phyloP scores from a whole-genome alignment of 1,140 invertebrate genomes.

The Mesaphorura yosii region DNA sequence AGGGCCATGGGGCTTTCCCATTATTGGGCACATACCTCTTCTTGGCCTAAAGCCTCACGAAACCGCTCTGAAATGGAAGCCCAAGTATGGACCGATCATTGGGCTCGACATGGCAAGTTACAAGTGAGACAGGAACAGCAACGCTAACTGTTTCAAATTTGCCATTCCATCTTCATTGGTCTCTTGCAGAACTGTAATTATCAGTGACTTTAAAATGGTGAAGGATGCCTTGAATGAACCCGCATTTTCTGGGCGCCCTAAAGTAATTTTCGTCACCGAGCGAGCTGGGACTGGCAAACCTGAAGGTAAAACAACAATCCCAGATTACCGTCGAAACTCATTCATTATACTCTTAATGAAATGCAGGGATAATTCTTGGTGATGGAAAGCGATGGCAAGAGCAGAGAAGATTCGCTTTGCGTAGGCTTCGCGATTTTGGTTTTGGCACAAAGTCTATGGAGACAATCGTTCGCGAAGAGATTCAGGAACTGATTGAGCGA shows the following conservation, averaged over 20 bases:
- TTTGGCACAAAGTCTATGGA: slow-evolving; percentile 7
- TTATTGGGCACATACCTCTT: background rate
- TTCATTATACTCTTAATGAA: background rate
- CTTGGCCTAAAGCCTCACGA: background rate
- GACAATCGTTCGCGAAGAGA: slow-evolving; percentile 4
- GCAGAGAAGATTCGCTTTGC: slow-evolving; percentile 1
- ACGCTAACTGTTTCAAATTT: too few relatives aligned
- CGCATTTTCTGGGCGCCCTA: background rate
- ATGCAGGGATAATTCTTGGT: background rate
- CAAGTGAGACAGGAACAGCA: too few relatives aligned
- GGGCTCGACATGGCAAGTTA: too few relatives aligned
- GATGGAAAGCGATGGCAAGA: slow-evolving; percentile 4
- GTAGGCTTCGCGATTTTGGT: slow-evolving; percentile 7
- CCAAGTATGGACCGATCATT: slow-evolving; percentile 6
- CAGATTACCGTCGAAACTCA: background rate
- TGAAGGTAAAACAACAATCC: background rate
- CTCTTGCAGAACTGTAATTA: background rate
- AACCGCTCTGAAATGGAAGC: background rate
- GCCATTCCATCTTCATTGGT: too few relatives aligned
- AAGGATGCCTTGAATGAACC: background rate
- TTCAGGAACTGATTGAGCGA: slow-evolving; percentile 3
- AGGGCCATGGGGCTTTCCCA: background rate
- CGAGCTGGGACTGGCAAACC: slow-evolving; percentile 2
- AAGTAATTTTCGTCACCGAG: background rate
- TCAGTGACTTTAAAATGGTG: background rate